phyloP scores from a whole-genome alignment of 2,797 vertebrate genomes.

The Microhierax caerulescens region DNA sequence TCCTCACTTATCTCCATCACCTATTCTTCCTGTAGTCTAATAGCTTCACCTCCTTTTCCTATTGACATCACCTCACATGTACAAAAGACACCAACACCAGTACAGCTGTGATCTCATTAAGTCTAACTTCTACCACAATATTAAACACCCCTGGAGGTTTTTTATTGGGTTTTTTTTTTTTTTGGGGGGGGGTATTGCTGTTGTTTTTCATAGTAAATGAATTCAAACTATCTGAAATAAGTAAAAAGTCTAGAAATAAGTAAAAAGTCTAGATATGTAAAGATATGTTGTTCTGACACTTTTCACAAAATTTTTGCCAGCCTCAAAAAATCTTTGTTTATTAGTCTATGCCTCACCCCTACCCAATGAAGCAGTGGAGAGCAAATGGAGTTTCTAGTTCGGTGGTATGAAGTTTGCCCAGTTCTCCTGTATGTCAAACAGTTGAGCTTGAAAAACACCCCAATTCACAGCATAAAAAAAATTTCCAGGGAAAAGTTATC shows the following conservation, averaged over 20 bases:
- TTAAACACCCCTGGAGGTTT: fast-evolving
- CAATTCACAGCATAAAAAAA: neutral
- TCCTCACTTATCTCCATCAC: neutral
- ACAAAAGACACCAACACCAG: neutral
- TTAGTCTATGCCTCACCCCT: neutral
- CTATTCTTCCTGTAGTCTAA: neutral
- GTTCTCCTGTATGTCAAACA: neutral
- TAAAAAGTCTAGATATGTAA: neutral
- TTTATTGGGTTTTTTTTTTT: neutral
- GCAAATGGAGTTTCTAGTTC: neutral
- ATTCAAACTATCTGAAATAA: neutral
- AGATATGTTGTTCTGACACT: neutral
- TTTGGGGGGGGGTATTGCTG: fast-evolving
- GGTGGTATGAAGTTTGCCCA: neutral
- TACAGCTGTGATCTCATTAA: neutral
- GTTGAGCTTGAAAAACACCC: neutral
- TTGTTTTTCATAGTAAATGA: neutral
- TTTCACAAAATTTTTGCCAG: neutral
- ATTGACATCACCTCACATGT: neutral
- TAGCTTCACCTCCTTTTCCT: neutral
- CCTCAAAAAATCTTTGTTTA: neutral
- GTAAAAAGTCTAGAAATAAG: neutral
- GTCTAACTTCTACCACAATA: neutral
- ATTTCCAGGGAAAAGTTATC: neutral
- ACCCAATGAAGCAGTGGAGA: neutral